Base-by-base conservation (phyloP, 2,888 invertebrate species). In the Trilocha varians region DNA sequence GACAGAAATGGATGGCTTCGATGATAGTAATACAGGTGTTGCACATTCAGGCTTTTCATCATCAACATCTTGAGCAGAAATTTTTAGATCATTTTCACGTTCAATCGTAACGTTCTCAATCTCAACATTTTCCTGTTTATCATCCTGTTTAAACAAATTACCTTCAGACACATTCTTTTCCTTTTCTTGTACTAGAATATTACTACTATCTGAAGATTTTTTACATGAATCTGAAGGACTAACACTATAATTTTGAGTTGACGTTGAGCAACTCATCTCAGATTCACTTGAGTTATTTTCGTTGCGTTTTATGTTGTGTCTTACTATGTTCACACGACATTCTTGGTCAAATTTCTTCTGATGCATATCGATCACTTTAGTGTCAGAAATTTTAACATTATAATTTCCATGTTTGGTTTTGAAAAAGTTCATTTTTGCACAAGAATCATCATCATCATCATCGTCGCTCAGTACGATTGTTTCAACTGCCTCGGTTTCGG, bases 401-500 rank as follows among this genome's bases (percentile, higher is more conserved):
- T 57, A 75, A 33, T 56, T 62, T n/a, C 79, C 82, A 54, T 61
- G 76, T 54, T 80, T 70, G 1, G 80, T 82, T 38, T 54, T 53
- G 40, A 71, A 69, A 42, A 17, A 47, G 33, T 50, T 50, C 47
- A 15, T 46, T 5, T 32, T 38, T 14, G 45, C 32, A n/a, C n/a
- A n/a, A n/a, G n/a, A n/a, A n/a, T n/a, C n/a, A 11, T 36, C 41
- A 5, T 61, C 63, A 9, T 75, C 72, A 46, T 84, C 84, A 5
- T 84, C 83, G 35, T 84, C 84, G 47, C 82, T 84, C 6, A 83
- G 56, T 43, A 85, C 61, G 33, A 85, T 74, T 25, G 74, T 77
- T 46, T 82, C 80, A 34, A 67, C 42, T 16, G 49, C 44, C 6
- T 34, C 32, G 4, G 18, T 18, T 0, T 16, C 3, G 18, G 18